Conservation (phyloP, 2,888 invertebrate species). For the Priocnemis perturbator region DNA sequence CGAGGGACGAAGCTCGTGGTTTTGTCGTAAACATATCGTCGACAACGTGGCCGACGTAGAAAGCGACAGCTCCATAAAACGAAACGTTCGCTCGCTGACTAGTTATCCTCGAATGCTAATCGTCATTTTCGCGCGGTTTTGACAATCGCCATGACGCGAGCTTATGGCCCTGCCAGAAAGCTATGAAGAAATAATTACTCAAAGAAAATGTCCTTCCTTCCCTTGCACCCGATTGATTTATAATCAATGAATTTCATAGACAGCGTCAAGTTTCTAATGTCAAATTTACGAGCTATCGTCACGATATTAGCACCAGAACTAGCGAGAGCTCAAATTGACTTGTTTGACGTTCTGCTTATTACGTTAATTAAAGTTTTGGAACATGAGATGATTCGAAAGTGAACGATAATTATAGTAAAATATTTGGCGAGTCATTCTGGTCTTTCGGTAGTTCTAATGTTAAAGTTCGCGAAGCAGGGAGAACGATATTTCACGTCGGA, state of each 20-base stretch:
- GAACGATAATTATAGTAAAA: too few relatives aligned
- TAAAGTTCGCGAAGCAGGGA: background rate
- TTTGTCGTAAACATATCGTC: conserved; percentile 37
- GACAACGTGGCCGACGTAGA: background rate
- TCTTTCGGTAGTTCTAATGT: too few relatives aligned
- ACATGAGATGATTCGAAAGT: too few relatives aligned
- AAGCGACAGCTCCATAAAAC: conserved; percentile 35
- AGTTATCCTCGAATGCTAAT: conserved; percentile 41
- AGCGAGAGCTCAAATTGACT: too few relatives aligned
- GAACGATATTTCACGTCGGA: background rate
- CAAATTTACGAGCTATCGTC: conserved; percentile 1
- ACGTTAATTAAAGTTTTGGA: too few relatives aligned
- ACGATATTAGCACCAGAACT: too few relatives aligned
- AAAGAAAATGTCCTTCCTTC: too few relatives aligned
- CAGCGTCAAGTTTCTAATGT: too few relatives aligned
- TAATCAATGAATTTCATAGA: too few relatives aligned
- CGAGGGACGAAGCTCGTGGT: conserved; percentile 12
- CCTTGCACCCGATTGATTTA: too few relatives aligned
- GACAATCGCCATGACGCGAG: conserved; percentile 32
- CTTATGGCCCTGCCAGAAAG: conserved; percentile 20
- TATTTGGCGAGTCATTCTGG: too few relatives aligned
- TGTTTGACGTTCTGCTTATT: too few relatives aligned
- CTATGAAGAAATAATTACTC: background rate
- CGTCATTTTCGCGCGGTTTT: conserved; percentile 31
- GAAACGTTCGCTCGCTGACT: conserved; percentile 34